These are phyloP conservation scores for Tokudaia tokunoshimensis DNA, from an alignment of 2,797 vertebrate genomes.

Conservation along the genomic window DNA sequence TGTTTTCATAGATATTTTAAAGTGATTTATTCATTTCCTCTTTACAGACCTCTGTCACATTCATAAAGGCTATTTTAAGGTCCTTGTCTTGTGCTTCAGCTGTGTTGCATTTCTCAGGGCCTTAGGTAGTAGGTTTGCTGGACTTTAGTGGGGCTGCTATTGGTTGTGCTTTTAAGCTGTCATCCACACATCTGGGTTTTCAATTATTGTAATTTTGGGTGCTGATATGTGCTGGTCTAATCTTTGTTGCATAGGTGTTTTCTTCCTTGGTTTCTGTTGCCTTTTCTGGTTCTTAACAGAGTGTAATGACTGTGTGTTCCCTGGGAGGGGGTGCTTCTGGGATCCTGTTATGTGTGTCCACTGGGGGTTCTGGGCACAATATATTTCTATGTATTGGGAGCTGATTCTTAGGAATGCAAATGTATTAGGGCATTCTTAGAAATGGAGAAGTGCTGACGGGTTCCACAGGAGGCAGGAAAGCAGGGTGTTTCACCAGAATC, in stretches of 20 bases:
- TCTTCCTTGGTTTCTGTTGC: neutral
- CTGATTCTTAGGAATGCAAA: neutral
- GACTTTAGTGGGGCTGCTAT: neutral
- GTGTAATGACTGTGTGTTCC: neutral
- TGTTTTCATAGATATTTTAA: neutral
- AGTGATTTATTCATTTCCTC: neutral
- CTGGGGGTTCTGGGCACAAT: neutral
- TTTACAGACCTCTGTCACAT: neutral
- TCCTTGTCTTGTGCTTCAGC: neutral
- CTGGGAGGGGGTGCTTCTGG: neutral
- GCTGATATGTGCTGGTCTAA: neutral
- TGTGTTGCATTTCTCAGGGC: neutral
- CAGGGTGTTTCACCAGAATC: neutral
- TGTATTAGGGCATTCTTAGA: neutral
- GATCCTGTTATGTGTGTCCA: neutral
- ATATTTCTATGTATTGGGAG: too few relatives aligned
- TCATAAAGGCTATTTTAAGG: neutral
- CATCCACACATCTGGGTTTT: neutral
- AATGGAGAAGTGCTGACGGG: neutral
- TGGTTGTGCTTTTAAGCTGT: neutral
- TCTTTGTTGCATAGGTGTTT: neutral
- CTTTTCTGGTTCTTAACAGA: neutral
- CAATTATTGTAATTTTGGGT: neutral
- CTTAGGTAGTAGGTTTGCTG: neutral
- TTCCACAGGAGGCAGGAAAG: neutral